A percentile compares a stretch with the other conserved stretches of the same genome.
phyloP scores from a whole-genome alignment of 2,113 vertebrate species.

The Plotosus lineatus region DNA sequence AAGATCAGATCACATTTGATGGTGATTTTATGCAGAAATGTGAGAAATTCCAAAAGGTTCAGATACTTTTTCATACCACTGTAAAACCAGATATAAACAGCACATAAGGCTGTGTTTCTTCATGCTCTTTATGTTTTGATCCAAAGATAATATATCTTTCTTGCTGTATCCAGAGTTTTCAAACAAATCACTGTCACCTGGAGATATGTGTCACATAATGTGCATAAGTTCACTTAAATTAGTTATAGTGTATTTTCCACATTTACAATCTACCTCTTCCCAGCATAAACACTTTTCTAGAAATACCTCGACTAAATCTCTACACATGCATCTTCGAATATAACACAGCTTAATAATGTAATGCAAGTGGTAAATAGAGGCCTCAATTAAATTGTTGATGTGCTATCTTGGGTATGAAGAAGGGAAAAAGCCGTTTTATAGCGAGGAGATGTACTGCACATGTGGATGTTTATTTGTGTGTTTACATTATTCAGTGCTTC shows the following conservation, averaged over 20 bases:
- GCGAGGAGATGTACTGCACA: neutral
- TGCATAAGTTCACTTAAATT: neutral
- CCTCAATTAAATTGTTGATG: neutral
- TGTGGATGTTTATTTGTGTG: neutral
- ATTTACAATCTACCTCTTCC: neutral
- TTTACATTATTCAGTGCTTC: conserved; percentile 47
- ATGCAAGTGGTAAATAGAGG: neutral
- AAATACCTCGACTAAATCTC: neutral
- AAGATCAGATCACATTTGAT: no score
- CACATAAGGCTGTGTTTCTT: neutral
- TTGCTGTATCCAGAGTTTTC: no score
- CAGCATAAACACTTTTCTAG: neutral
- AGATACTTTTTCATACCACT: no score
- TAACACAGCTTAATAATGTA: neutral
- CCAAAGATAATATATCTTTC: neutral
- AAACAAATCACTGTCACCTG: no score
- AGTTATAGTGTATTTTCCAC: neutral
- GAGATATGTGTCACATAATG: neutral
- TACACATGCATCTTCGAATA: neutral
- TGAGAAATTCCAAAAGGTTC: no score
- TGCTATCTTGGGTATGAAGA: neutral
- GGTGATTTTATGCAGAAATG: no score
- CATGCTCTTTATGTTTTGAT: neutral
- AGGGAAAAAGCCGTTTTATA: neutral
- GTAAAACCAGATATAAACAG: no score